Evolutionary conservation across 2,888 invertebrate species (phyloP), one percentile per base, ranked within the genome.

Genomic region (Latrodectus elegans): DNA sequence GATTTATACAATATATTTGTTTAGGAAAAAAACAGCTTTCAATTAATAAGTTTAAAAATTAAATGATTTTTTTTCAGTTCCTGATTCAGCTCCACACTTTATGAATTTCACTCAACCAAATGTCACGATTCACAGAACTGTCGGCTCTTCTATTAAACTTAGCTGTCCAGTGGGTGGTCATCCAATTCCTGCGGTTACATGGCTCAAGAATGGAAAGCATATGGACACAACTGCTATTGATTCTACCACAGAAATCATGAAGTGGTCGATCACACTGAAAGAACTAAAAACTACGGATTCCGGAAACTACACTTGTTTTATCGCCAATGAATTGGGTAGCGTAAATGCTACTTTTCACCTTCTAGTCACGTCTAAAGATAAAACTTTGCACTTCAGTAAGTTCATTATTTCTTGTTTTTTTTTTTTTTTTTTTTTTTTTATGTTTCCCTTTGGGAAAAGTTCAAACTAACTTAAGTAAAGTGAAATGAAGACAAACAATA

Each of bases 301-400:
- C 1, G 95, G 95, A 64, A 95, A 95, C 92, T 95, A 95, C 91
- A 95, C 95, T 9, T 95, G 95, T 90, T 88, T 91, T 22, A 94
- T 94, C 55, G 95, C 95, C 90, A 95, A 95, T 90, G 94, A 94
- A 38, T 94, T 95, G 82, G 95, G 95, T 38, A 94, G 94, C 49
- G 95, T 95, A 91, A 93, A 94, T 72, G 93, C 95, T 8, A 94
- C 94, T 0, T 95, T 95, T 91, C 93, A 93, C 78, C 92, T 95
- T n/a, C 92, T 94, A 38, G 95, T 95, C 0, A 95, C 95, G 2
- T 15, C 11, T 8, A 81, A 77, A 17, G 81, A 87, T 14, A 22
- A 77, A 72, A 51, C 60, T 22, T 22, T 49, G 9, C 6, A 15
- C 17, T 55, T 78, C 8, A 78, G 78, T 78, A 78, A 80, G 72